phyloP scores from a whole-genome alignment of 2,888 invertebrate species.

The Embidobia sp. region DNA sequence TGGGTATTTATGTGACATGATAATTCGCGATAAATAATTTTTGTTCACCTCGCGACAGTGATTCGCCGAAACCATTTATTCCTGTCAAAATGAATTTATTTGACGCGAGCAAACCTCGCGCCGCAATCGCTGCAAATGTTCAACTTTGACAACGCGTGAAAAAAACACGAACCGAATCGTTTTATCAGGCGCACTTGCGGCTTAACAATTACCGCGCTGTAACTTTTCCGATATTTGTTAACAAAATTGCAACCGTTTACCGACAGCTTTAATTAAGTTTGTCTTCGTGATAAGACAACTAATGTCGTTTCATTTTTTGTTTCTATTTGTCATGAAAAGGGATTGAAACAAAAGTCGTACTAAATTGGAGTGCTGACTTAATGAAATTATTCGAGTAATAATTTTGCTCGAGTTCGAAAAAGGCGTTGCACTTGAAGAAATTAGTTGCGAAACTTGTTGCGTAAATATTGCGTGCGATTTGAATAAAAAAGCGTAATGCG shows the following conservation, averaged over 20 bases:
- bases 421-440: too few relatives aligned
- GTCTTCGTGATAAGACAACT: background rate
- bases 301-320: background rate
- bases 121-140: slow-evolving; percentile 2
- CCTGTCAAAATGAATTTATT: slow-evolving; percentile 19
- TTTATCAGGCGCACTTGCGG: slow-evolving; percentile 1
- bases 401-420: too few relatives aligned
- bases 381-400: too few relatives aligned
- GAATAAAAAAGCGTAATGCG: too few relatives aligned
- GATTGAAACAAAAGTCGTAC: too few relatives aligned
- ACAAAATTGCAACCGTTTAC: background rate
- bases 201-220: slow-evolving; percentile 8
- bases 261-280: slow-evolving; percentile 6
- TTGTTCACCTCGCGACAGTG: slow-evolving; percentile 3
- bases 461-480: too few relatives aligned
- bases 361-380: too few relatives aligned
- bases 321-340: too few relatives aligned
- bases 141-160: slow-evolving; percentile 13
- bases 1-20: slow-evolving; percentile 28
- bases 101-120: slow-evolving; percentile 7
- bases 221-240: slow-evolving; percentile 7
- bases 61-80: slow-evolving; percentile 21
- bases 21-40: slow-evolving; percentile 32
- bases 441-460: too few relatives aligned
- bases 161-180: slow-evolving; percentile 3